Percentiles rank a stretch among this genome's conserved stretches.
Conservation (phyloP, 2,113 vertebrate genomes). For the Oreamnos americanus region DNA sequence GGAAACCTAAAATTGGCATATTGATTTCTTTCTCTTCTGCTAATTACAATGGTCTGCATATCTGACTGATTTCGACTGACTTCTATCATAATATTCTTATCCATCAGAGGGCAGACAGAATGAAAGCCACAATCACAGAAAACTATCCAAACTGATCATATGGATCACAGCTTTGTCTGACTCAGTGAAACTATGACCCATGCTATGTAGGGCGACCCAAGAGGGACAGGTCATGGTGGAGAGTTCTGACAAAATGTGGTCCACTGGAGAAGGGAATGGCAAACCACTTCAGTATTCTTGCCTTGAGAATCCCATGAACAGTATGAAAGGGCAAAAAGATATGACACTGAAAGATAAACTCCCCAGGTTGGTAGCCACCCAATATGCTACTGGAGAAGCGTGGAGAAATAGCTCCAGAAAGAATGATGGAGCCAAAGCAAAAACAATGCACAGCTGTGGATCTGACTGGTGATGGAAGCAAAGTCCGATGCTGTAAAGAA, state of each 20-base stretch:
- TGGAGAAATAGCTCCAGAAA: background rate
- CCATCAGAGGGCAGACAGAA: background rate
- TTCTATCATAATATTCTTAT: background rate
- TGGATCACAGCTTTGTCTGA: background rate
- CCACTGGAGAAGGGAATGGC: background rate
- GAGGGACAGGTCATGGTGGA: background rate
- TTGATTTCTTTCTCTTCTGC: background rate
- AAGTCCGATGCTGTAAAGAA: background rate
- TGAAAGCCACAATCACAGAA: background rate
- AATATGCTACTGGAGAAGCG: background rate
- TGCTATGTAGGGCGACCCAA: background rate
- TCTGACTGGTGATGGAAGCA: background rate
- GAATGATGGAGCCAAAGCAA: background rate
- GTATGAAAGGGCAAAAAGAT: background rate
- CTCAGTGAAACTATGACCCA: background rate
- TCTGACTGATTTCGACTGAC: background rate
- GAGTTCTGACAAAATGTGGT: background rate
- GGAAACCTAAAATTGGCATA: background rate
- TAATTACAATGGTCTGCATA: background rate
- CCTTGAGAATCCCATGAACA: background rate
- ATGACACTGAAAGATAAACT: background rate
- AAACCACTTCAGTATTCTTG: background rate
- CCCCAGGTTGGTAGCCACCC: fast-evolving
- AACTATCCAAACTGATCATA: background rate
- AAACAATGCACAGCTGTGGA: background rate